Base-by-base conservation (phyloP, 1,140 invertebrate genomes). In the Amphibalanus amphitrite region DNA sequence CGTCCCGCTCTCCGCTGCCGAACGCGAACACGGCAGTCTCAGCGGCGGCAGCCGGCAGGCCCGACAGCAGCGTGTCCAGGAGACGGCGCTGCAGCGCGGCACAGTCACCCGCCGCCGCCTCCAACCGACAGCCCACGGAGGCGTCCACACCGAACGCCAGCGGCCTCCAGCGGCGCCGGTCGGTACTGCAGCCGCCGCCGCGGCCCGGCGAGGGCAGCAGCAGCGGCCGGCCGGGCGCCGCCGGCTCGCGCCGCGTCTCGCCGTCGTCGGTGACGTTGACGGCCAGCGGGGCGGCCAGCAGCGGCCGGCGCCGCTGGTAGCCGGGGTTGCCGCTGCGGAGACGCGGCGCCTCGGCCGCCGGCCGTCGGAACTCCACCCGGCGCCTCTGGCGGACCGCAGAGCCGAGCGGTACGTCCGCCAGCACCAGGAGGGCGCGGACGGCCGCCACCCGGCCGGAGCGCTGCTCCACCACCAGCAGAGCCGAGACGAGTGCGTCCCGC, bases 141-240 rank as follows among this genome's bases (percentile, higher is more conserved):
- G 72, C 64, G 26, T 75, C 70, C 15, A 69, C 29, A 4, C 74
- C 74, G 71, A 74, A 75, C 13, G 64, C 70, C n/a, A 75, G 72
- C 29, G 71, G 71, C 20, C 73, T 30, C 15, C 71, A 72, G 17
- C 30, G 59, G 29, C 65, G n/a, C 3, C 3, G 1, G 8, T 67
- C 26, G 28, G 26, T 10, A 67, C 69, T 28, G 59, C 74, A 73
- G 15, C 40, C 69, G 25, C 73, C 74, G 64, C n/a, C 69, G n/a
- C 13, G 23, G 29, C 71, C 70, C 3, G 72, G 69, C 17, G 67
- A 59, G 25, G 73, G 71, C 1, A 75, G 26, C 4, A 71, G 71
- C 10, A 75, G 47, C 71, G 73, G 72, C 25, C 71, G 38, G 25
- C 38, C 29, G 47, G 10, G 1, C 10, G 1, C 20, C 6, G 47